Evolutionary conservation across 35 echinoderm and acorn worm species (phyloP).

Genomic region (Lytechinus pictus): DNA sequence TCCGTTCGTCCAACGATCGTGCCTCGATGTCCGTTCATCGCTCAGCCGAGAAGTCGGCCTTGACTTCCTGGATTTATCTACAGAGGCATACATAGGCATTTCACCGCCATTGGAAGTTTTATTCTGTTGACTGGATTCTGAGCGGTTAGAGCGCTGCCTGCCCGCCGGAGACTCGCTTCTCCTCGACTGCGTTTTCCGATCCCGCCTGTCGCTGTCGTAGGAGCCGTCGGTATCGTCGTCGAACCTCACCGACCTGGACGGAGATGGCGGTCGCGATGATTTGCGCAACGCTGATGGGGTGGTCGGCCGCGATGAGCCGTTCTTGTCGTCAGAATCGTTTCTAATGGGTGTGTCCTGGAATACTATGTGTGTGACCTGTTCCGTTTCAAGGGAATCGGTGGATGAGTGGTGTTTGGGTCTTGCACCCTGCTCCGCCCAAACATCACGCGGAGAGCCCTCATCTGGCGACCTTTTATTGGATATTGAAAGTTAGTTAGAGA

Average conservation of each 20-base stretch:
- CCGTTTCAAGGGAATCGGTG: constrained; percentile 82
- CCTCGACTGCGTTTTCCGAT: constrained; percentile 16
- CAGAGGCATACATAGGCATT: constrained; percentile 32
- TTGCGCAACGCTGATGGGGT: constrained; percentile 35
- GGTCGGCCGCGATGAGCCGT: not conserved
- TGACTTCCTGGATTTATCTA: constrained; percentile 14
- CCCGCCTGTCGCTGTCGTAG: constrained; percentile 27
- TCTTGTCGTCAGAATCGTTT: constrained; percentile 62
- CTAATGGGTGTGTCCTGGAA: constrained; percentile 84
- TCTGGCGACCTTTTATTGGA: constrained; percentile 50
- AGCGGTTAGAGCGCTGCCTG: not conserved
- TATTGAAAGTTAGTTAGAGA: no score
- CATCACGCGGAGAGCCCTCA: constrained; percentile 22
- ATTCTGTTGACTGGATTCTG: not conserved
- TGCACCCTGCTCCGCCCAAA: constrained; percentile 84
- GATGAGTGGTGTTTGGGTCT: constrained; percentile 85
- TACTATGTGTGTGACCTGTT: constrained; percentile 73
- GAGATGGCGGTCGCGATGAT: constrained; percentile 63
- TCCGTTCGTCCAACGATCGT: constrained; percentile 23
- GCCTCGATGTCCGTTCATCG: not conserved
- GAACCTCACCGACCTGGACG: constrained; percentile 83
- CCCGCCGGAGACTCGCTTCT: not conserved
- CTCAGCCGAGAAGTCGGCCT: not conserved
- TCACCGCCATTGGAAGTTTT: not conserved
- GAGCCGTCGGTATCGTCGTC: constrained; percentile 69